Evolutionary conservation across 2,113 vertebrate genomes (phyloP).

Genomic region (Lutjanus erythropterus): DNA sequence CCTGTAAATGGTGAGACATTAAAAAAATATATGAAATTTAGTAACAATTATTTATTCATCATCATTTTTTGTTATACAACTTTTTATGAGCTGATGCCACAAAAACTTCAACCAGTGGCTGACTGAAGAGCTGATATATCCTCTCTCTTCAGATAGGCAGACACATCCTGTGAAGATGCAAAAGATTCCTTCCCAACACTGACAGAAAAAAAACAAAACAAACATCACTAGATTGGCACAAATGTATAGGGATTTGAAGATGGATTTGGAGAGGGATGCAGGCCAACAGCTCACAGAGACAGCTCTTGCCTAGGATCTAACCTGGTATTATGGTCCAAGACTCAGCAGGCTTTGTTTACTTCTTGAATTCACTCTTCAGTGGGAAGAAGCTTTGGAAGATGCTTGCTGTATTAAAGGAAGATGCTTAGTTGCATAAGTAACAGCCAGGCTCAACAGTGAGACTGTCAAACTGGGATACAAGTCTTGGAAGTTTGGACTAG

Average conservation of each 20-base stretch:
- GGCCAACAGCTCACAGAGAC: constrained; percentile 37
- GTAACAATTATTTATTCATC: too few relatives aligned
- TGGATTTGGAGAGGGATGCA: constrained; percentile 27
- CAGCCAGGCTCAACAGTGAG: constrained; percentile 14
- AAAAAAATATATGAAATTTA: neutral
- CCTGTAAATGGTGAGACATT: neutral
- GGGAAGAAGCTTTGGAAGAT: constrained; percentile 42
- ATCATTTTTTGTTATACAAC: too few relatives aligned
- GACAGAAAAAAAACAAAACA: neutral
- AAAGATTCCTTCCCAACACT: constrained; percentile 28
- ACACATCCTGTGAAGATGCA: constrained; percentile 34
- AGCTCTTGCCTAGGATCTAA: constrained; percentile 55
- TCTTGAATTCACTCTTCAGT: constrained; percentile 32
- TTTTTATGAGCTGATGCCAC: neutral
- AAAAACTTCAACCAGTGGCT: constrained; percentile 5
- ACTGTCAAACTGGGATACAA: constrained; percentile 32
- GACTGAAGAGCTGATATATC: neutral
- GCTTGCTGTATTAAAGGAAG: constrained; percentile 44
- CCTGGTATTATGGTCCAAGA: constrained; percentile 52
- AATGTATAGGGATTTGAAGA: constrained; percentile 29
- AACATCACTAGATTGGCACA: constrained; percentile 41
- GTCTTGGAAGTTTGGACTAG: constrained; percentile 41
- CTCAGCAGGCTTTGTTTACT: constrained; percentile 63
- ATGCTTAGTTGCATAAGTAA: constrained; percentile 48
- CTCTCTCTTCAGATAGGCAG: neutral